These are phyloP conservation scores for Gandaritis pyraliata DNA, from an alignment of 2,888 invertebrate species.

Conservation along the genomic window DNA sequence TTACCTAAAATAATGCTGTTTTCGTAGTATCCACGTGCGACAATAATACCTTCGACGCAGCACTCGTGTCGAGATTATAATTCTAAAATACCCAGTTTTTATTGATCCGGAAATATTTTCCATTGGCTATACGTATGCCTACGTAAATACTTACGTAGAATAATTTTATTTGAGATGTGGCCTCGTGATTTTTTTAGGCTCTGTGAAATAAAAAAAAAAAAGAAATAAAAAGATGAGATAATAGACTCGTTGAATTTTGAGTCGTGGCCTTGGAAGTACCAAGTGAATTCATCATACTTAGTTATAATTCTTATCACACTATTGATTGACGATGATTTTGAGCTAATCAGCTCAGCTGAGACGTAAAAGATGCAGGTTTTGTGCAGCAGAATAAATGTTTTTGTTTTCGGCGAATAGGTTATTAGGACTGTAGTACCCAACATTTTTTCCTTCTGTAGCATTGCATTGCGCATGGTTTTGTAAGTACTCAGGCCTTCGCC, in stretches of 20 bases:
- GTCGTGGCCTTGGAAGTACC: slow-evolving; percentile 9
- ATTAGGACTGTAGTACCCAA: too few species aligned
- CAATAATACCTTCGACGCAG: slow-evolving; percentile 20
- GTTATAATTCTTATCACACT: too few species aligned
- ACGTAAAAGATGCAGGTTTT: too few species aligned
- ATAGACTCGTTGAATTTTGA: slow-evolving; percentile 17
- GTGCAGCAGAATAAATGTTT: too few species aligned
- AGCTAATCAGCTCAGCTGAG: too few species aligned
- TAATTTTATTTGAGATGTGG: slow-evolving; percentile 27
- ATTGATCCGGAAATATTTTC: slow-evolving; percentile 34
- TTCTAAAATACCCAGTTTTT: slow-evolving; percentile 24
- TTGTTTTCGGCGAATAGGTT: too few species aligned
- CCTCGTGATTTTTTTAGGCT: slow-evolving; percentile 35
- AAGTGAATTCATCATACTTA: neutral
- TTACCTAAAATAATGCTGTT: neutral
- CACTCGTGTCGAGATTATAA: slow-evolving; percentile 21
- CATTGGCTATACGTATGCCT: slow-evolving; percentile 30
- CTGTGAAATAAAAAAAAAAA: too few species aligned
- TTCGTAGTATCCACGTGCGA: neutral
- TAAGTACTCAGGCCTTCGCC: too few species aligned
- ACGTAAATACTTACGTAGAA: slow-evolving; percentile 25
- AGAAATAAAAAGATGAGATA: slow-evolving; percentile 37
- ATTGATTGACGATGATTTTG: too few species aligned
- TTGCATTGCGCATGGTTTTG: too few species aligned
- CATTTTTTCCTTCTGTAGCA: too few species aligned